Conservation (phyloP, 2,113 vertebrate species). For the Labeo rohita region DNA sequence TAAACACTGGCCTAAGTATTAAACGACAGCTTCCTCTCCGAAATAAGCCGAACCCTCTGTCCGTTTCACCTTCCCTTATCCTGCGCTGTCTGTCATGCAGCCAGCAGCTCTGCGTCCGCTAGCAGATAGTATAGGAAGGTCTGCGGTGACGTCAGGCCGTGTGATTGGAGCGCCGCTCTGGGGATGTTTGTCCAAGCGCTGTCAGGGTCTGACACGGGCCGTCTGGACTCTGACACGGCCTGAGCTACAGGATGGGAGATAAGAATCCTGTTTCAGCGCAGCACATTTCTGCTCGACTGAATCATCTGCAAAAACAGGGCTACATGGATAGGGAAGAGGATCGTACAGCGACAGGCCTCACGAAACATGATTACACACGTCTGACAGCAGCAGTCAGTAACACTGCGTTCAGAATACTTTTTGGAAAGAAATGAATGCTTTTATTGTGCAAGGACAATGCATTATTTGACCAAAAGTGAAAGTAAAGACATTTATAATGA, state of each 20-base stretch:
- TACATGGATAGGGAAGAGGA: background rate
- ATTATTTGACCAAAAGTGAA: no score
- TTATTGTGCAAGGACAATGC: no score
- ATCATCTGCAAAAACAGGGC: slow-evolving; percentile 58
- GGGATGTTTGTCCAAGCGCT: slow-evolving; percentile 63
- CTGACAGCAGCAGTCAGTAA: no score
- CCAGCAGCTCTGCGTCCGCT: background rate
- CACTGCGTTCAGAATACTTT: background rate
- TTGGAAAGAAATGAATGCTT: background rate
- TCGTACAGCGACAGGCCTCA: background rate
- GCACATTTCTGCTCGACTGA: slow-evolving; percentile 58
- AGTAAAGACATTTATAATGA: no score
- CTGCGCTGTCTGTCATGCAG: background rate
- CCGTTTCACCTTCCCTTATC: background rate
- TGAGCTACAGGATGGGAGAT: slow-evolving; percentile 63
- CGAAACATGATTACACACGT: no score
- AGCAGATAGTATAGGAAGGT: slow-evolving; percentile 25
- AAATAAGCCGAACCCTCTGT: background rate
- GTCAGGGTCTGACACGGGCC: slow-evolving; percentile 37
- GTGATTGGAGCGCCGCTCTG: slow-evolving; percentile 18
- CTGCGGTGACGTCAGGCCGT: slow-evolving; percentile 30
- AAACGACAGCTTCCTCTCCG: background rate
- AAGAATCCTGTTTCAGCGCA: slow-evolving; percentile 54
- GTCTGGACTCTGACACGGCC: slow-evolving; percentile 8
- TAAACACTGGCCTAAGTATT: background rate